phyloP scores from a whole-genome alignment of 2,113 vertebrate species.

The Coregonus clupeaformis region DNA sequence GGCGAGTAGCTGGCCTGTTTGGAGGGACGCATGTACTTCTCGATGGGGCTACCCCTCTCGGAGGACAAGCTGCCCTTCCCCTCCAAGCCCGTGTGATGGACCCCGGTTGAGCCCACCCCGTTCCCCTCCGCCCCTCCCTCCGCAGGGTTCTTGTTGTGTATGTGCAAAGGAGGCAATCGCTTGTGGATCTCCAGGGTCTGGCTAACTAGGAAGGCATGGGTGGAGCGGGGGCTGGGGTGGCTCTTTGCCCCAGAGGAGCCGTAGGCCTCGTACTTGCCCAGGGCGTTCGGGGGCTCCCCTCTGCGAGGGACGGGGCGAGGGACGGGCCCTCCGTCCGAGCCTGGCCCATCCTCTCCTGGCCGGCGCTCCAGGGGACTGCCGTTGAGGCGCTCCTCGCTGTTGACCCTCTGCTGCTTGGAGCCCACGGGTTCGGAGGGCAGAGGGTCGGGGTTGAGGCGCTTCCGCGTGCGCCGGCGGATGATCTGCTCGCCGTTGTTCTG shows the following conservation, averaged over 20 bases:
- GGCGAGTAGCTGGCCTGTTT: conserved; percentile 97
- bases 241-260: conserved; percentile 85
- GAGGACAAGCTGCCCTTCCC: conserved; percentile 75
- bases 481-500: conserved; percentile 99
- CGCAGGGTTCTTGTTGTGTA: conserved; percentile 79
- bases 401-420: conserved; percentile 88
- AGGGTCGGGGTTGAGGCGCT: conserved; percentile 94
- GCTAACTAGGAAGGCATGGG: conserved; percentile 91
- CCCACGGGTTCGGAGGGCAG: conserved; percentile 86
- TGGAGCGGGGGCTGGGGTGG: conserved; percentile 88
- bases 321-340: conserved; percentile 79
- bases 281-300: conserved; percentile 69
- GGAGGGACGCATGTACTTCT: conserved; percentile 97
- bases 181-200: conserved; percentile 98
- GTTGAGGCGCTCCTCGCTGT: conserved; percentile 90
- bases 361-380: conserved; percentile 88
- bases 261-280: conserved; percentile 78
- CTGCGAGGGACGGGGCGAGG: conserved; percentile 78
- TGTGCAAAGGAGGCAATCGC: conserved; percentile 97
- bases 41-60: conserved; percentile 95
- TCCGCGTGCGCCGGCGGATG: conserved; percentile 94
- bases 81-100: conserved; percentile 78
- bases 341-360: conserved; percentile 74
- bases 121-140: conserved; percentile 41
- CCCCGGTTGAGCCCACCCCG: conserved; percentile 53